phyloP scores from a whole-genome alignment of 1,140 invertebrate genomes.

The Drosophila ficusphila region DNA sequence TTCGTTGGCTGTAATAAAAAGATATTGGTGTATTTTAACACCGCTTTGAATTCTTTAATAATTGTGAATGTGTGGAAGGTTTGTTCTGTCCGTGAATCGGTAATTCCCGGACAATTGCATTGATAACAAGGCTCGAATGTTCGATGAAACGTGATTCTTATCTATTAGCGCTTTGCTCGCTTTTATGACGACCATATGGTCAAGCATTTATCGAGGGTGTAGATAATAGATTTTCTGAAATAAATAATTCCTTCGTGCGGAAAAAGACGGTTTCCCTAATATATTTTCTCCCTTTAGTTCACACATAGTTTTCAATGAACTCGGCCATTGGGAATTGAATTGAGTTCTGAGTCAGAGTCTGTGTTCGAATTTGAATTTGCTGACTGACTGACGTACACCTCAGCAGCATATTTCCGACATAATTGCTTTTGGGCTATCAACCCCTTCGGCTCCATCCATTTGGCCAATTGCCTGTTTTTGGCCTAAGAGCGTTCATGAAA shows the following conservation, averaged over 20 bases:
- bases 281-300: neutral
- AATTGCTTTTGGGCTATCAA: slow-evolving; percentile 66
- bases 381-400: slow-evolving; percentile 53
- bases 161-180: slow-evolving; percentile 34
- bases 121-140: slow-evolving; percentile 17
- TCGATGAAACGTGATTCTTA: slow-evolving; percentile 22
- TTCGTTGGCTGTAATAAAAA: slow-evolving; percentile 40
- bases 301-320: slow-evolving; percentile 22
- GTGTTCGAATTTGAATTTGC: slow-evolving; percentile 23
- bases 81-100: neutral
- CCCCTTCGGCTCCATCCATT: slow-evolving; percentile 4
- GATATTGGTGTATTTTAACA: slow-evolving; percentile 25
- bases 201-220: slow-evolving; percentile 22
- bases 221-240: slow-evolving; percentile 19
- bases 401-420: slow-evolving; percentile 28
- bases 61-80: slow-evolving; percentile 1
- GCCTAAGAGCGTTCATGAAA: slow-evolving; percentile 60
- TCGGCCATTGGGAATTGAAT: slow-evolving; percentile 60
- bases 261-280: neutral
- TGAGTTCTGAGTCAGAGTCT: slow-evolving; percentile 61
- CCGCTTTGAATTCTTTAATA: slow-evolving; percentile 45
- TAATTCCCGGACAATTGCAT: slow-evolving; percentile 56
- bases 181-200: slow-evolving; percentile 54
- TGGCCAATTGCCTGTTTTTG: slow-evolving; percentile 6
- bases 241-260: neutral